A percentile compares a stretch with the other conserved stretches of the same genome.
Evolutionary conservation across 2,797 vertebrate genomes (phyloP).

Genomic region (Sebastes flavidus): DNA sequence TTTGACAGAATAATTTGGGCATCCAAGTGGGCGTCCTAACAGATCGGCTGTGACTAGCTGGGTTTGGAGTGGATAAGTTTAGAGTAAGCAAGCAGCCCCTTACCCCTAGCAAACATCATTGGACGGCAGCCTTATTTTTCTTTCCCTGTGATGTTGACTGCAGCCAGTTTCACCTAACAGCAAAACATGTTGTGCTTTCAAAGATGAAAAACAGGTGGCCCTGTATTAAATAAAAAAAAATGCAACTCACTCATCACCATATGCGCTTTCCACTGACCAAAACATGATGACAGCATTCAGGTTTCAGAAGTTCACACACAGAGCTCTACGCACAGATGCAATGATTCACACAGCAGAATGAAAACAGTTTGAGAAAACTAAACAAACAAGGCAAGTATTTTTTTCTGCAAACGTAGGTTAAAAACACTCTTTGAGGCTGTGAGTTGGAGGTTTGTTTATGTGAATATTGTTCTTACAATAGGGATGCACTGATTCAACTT

Average conservation of each 20-base stretch:
- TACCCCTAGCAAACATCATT: not conserved
- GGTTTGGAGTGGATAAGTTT: not conserved
- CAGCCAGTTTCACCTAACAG: conserved; percentile 1
- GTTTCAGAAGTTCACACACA: conserved; percentile 13
- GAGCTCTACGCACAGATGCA: conserved; percentile 30
- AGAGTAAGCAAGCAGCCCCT: not conserved
- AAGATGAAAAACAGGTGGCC: conserved; percentile 24
- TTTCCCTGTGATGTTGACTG: not conserved
- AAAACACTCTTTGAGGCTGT: not conserved
- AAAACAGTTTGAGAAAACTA: conserved; percentile 13
- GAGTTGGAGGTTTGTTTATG: not conserved
- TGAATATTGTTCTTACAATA: not conserved
- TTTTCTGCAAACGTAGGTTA: not conserved
- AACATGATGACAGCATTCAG: conserved; percentile 14
- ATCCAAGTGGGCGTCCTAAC: conserved; percentile 9
- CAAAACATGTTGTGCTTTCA: conserved; percentile 5
- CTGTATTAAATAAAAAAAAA: not conserved
- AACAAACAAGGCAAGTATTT: not conserved
- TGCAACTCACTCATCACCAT: conserved; percentile 51
- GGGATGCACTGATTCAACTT: too few species aligned
- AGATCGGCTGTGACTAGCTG: conserved; percentile 13
- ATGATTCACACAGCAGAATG: conserved; percentile 44
- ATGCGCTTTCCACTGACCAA: conserved; percentile 30
- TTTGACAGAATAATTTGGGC: conserved; percentile 26
- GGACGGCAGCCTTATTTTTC: not conserved